Percentiles rank a stretch among this genome's conserved stretches.
phyloP scores from a whole-genome alignment of 2,888 invertebrate genomes.

The Lymantria dispar region DNA sequence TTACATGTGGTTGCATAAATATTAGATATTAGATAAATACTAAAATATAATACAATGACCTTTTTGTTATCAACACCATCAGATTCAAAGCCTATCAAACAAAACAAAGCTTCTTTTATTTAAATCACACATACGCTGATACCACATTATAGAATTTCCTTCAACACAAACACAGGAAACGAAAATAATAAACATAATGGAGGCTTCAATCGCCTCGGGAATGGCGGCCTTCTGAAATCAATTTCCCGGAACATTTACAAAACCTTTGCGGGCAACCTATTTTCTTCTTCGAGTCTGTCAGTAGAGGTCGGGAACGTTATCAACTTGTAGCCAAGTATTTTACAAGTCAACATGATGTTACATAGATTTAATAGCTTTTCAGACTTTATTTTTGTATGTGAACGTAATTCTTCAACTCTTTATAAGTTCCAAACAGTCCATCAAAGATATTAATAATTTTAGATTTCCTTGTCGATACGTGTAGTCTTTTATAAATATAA shows the following conservation, averaged over 20 bases:
- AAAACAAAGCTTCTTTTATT: too few species aligned
- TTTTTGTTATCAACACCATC: too few species aligned
- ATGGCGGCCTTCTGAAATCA: slow-evolving; percentile 19
- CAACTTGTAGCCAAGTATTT: not conserved
- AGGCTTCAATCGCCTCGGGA: slow-evolving; percentile 3
- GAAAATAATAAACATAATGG: slow-evolving; percentile 11
- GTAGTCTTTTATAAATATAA: too few species aligned
- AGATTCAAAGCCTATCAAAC: too few species aligned
- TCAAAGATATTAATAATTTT: too few species aligned
- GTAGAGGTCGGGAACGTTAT: not conserved
- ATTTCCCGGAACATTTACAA: slow-evolving; percentile 20
- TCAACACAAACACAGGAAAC: not conserved
- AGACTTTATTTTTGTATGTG: too few species aligned
- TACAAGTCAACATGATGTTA: not conserved
- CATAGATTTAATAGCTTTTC: not conserved
- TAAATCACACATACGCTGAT: not conserved
- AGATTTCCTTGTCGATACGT: too few species aligned
- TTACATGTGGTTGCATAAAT: too few species aligned
- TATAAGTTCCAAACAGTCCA: too few species aligned
- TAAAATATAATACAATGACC: too few species aligned
- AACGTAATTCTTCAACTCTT: too few species aligned
- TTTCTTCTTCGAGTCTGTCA: slow-evolving; percentile 1
- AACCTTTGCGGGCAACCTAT: slow-evolving; percentile 9
- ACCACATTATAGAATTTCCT: not conserved
- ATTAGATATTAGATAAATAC: too few species aligned